Conservation (phyloP, 2,113 vertebrate genomes). For the Thermophis baileyi region DNA sequence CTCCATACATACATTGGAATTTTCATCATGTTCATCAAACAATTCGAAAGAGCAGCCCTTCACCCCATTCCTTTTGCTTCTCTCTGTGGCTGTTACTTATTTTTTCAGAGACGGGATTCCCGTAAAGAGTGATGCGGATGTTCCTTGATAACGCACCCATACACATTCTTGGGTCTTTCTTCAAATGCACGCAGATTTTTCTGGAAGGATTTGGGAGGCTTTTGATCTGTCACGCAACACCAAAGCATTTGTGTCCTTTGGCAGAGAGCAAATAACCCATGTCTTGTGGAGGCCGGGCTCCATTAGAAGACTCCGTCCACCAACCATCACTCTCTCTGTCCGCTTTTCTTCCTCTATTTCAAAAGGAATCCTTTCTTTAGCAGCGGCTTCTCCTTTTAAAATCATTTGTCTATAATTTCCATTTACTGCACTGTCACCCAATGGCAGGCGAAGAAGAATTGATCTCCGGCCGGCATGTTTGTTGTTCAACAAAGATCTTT, state of each 20-base stretch:
- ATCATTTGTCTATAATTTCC: slow-evolving; percentile 55
- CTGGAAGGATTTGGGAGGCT: neutral
- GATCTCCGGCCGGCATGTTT: slow-evolving; percentile 51
- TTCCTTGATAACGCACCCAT: neutral
- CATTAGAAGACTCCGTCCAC: neutral
- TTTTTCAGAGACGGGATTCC: neutral
- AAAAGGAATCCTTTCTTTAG: slow-evolving; percentile 34
- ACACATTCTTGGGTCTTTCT: neutral
- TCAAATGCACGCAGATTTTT: slow-evolving; percentile 10
- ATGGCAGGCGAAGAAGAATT: slow-evolving; percentile 58
- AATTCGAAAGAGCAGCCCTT: neutral
- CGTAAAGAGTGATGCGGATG: neutral
- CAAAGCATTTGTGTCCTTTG: neutral
- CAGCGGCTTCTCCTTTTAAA: slow-evolving; percentile 37
- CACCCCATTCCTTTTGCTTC: neutral
- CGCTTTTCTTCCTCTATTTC: slow-evolving; percentile 2
- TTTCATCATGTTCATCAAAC: neutral
- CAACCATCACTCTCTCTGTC: slow-evolving; percentile 19
- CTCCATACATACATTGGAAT: neutral
- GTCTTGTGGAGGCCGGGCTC: neutral
- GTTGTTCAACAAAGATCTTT: slow-evolving; percentile 48
- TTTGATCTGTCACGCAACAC: neutral
- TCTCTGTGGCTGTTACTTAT: neutral
- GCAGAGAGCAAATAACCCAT: slow-evolving; percentile 30
- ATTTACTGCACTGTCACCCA: slow-evolving; percentile 68